A percentile compares a stretch with the other conserved stretches of the same genome.
phyloP scores from a whole-genome alignment of 2,797 vertebrate genomes.

The Molothrus ater region DNA sequence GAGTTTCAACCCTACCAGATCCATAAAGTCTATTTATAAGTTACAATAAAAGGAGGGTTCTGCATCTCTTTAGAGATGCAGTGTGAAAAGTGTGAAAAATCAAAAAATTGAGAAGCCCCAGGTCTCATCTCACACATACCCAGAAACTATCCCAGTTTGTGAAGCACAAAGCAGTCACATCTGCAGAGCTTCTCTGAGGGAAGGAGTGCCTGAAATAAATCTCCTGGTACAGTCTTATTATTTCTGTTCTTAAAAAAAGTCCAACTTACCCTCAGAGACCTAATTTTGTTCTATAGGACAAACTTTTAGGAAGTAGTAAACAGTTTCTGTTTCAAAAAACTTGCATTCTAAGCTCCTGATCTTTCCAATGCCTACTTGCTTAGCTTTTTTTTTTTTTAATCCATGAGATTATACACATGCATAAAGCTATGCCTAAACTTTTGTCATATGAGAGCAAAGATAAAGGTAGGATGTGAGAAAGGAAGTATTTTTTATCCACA shows the following conservation, averaged over 20 bases:
- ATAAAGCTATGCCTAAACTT: neutral
- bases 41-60: neutral
- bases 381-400: neutral
- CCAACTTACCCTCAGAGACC: neutral
- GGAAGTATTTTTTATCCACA: constrained; percentile 2
- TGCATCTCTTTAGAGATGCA: neutral
- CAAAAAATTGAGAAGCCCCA: neutral
- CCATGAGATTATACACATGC: neutral
- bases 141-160: neutral
- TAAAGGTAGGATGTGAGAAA: neutral
- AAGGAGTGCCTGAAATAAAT: neutral
- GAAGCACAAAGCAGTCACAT: neutral
- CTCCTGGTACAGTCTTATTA: neutral
- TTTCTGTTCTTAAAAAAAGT: neutral
- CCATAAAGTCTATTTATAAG: neutral
- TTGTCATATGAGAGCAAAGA: neutral
- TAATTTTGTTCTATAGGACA: neutral
- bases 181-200: neutral
- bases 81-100: neutral
- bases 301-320: neutral
- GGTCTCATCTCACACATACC: rapidly evolving
- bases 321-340: neutral
- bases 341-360: neutral
- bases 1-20: neutral
- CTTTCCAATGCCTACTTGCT: neutral